phyloP scores from a whole-genome alignment of 2,797 vertebrate species.

The Morelia viridis region DNA sequence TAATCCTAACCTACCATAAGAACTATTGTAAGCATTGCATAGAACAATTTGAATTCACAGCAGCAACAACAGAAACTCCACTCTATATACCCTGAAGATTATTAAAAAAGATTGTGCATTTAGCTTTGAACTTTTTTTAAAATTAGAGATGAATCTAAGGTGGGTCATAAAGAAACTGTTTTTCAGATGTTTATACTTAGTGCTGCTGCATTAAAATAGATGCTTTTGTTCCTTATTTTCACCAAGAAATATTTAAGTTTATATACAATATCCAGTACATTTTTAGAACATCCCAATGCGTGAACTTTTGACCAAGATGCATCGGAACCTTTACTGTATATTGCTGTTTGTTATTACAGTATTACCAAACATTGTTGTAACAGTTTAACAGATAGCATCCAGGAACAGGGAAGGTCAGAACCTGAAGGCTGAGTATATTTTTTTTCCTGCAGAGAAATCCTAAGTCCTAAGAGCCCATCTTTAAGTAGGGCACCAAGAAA shows the following conservation, averaged over 20 bases:
- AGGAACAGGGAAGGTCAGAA: too few species aligned
- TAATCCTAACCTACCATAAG: background rate
- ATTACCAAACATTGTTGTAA: background rate
- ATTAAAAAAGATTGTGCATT: background rate
- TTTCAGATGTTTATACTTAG: background rate
- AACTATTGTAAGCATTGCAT: background rate
- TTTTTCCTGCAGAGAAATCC: background rate
- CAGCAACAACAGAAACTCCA: too few species aligned
- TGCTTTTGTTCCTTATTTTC: too few species aligned
- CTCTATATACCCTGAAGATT: background rate
- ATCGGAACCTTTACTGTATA: background rate
- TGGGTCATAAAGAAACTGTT: background rate
- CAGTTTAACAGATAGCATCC: too few species aligned
- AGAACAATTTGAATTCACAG: background rate
- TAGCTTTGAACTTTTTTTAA: background rate
- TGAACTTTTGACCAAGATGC: background rate
- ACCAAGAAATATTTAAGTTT: too few species aligned
- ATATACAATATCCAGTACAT: too few species aligned
- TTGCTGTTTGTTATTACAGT: background rate
- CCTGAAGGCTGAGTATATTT: too few species aligned
- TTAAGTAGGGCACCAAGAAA: background rate
- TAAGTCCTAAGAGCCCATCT: background rate
- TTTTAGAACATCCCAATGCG: too few species aligned
- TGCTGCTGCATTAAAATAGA: too few species aligned
- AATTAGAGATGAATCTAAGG: background rate